These are phyloP conservation scores for Brenthis ino DNA, from an alignment of 2,888 invertebrate genomes.

Conservation along the genomic window DNA sequence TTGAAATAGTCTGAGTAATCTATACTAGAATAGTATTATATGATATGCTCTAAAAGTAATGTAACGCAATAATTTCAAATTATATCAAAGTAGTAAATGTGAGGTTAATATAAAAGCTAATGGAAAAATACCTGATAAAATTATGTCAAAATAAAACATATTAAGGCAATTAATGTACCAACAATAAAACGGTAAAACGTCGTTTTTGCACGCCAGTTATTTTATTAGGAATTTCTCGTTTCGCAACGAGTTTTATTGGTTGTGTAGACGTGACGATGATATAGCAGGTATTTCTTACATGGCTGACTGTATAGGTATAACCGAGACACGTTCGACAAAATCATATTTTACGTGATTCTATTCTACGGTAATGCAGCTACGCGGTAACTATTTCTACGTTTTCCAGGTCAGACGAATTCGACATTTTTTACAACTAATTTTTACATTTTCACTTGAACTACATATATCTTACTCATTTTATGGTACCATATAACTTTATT, in stretches of 20 bases:
- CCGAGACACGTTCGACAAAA: slow-evolving; percentile 69
- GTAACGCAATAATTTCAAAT: no score
- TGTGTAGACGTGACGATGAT: slow-evolving; percentile 48
- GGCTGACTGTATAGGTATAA: slow-evolving; percentile 37
- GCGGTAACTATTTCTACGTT: slow-evolving; percentile 29
- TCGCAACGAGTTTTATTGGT: slow-evolving; percentile 42
- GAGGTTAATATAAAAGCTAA: no score
- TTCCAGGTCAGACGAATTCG: slow-evolving; percentile 26
- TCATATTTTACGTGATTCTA: slow-evolving; percentile 78
- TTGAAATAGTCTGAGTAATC: no score
- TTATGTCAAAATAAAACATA: no score
- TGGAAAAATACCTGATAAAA: no score
- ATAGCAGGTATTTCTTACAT: slow-evolving; percentile 50
- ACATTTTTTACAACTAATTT: slow-evolving; percentile 16
- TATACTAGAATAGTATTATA: no score
- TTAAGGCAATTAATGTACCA: neutral
- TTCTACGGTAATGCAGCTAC: slow-evolving; percentile 45
- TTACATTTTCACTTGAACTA: slow-evolving; percentile 1
- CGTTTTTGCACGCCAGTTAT: slow-evolving; percentile 15
- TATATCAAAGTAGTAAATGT: no score
- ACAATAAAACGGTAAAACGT: neutral
- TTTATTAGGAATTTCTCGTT: slow-evolving; percentile 18
- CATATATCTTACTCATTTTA: neutral
- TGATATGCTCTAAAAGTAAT: no score
- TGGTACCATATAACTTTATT: neutral